These are phyloP conservation scores for Tetraodon nigroviridis DNA, from an alignment of 2,113 vertebrate genomes.

Conservation along the genomic window DNA sequence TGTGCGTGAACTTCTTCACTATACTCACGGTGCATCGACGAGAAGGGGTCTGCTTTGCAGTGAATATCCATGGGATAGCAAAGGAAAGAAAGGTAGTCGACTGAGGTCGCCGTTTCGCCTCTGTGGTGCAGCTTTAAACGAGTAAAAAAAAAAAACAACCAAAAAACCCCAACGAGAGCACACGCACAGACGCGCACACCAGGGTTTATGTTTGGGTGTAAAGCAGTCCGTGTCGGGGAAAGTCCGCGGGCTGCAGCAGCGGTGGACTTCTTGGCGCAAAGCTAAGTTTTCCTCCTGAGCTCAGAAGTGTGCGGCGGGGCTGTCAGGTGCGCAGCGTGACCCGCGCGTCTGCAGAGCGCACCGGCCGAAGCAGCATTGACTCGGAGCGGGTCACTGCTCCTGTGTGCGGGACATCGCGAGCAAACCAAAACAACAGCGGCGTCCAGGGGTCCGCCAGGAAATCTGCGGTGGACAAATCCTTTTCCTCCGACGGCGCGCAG, in stretches of 20 bases:
- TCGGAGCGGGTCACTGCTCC: constrained; percentile 61
- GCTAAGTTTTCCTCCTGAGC: constrained; percentile 64
- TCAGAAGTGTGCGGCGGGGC: constrained; percentile 43
- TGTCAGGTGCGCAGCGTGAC: constrained; percentile 77
- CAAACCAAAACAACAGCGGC: constrained; percentile 5
- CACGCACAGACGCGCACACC: background rate
- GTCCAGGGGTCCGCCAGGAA: constrained; percentile 42
- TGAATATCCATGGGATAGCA: constrained; percentile 99
- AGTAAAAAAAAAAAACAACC: constrained; percentile 51
- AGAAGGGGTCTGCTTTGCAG: constrained; percentile 99
- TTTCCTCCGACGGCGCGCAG: constrained; percentile 49
- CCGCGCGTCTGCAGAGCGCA: constrained; percentile 67
- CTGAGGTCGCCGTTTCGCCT: constrained; percentile 99
- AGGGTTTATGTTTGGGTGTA: constrained; percentile 29
- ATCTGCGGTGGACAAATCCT: constrained; percentile 59
- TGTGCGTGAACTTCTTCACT: constrained; percentile 61
- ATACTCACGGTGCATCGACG: constrained; percentile 99
- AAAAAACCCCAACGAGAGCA: background rate
- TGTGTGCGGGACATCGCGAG: constrained; percentile 67
- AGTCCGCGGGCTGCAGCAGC: constrained; percentile 48
- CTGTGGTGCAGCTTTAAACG: constrained; percentile 88
- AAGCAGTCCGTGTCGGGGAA: constrained; percentile 56
- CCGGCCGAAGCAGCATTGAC: constrained; percentile 59
- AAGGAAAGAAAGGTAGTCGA: constrained; percentile 98
- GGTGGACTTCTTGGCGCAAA: constrained; percentile 56